phyloP scores from a whole-genome alignment of 2,888 invertebrate species.

The Pseudoips prasinana region DNA sequence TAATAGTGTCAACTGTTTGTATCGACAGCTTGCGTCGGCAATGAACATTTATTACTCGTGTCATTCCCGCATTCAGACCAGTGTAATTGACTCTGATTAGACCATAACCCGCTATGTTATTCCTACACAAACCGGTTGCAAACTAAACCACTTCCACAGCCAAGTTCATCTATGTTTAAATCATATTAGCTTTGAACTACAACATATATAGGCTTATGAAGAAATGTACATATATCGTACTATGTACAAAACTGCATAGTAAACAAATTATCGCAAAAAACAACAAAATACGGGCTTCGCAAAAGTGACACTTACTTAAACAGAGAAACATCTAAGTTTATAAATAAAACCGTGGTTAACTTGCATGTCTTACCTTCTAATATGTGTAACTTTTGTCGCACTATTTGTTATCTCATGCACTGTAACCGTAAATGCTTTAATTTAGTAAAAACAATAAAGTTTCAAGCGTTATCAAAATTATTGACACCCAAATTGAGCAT shows the following conservation, averaged over 20 bases:
- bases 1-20: conserved; percentile 3
- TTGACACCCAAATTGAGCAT: conserved; percentile 52
- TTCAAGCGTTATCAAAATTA: conserved; percentile 40
- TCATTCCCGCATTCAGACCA: conserved; percentile 26
- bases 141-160: conserved; percentile 22
- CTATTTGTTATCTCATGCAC: conserved; percentile 21
- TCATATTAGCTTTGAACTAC: neutral
- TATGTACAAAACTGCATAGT: conserved; percentile 3
- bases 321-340: conserved; percentile 11
- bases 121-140: conserved; percentile 44
- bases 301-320: conserved; percentile 16
- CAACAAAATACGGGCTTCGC: conserved; percentile 9
- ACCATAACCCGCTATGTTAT: conserved; percentile 27
- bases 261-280: conserved; percentile 13
- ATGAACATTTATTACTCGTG: conserved; percentile 25
- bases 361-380: conserved; percentile 27
- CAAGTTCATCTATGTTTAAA: conserved; percentile 3
- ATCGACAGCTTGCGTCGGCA: conserved; percentile 21
- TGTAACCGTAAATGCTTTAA: conserved; percentile 6
- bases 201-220: neutral
- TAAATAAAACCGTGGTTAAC: conserved; percentile 2
- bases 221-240: neutral
- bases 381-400: conserved; percentile 8
- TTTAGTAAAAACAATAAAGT: conserved; percentile 27
- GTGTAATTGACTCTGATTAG: conserved; percentile 44